These are phyloP conservation scores for Dioctria linearis DNA, from an alignment of 2,888 invertebrate genomes.

Conservation along the genomic window DNA sequence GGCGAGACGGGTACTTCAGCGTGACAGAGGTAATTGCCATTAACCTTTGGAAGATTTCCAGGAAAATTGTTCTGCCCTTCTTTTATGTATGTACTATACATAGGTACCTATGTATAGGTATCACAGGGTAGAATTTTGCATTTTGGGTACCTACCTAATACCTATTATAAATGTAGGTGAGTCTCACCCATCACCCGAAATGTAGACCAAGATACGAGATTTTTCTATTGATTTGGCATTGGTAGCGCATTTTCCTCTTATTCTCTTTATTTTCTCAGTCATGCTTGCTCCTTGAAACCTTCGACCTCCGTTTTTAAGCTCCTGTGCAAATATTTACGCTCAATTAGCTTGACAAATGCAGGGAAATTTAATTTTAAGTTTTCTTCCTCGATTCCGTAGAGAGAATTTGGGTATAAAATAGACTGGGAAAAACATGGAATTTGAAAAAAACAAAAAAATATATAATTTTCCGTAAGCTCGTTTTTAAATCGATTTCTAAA, in stretches of 20 bases:
- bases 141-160: not conserved
- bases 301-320: slow-evolving; percentile 16
- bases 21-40: slow-evolving; percentile 10
- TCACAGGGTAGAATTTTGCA: not conserved
- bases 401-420: no score
- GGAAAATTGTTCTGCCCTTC: no score
- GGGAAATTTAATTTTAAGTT: slow-evolving; percentile 30
- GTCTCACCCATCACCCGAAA: no score
- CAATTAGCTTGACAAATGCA: slow-evolving; percentile 44
- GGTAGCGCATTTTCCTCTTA: slow-evolving; percentile 1
- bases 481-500: no score
- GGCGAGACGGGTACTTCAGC: not conserved
- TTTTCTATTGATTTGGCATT: not conserved
- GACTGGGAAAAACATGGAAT: no score
- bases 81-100: not conserved
- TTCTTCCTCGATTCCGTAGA: no score
- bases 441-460: no score
- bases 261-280: not conserved
- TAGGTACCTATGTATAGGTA: not conserved
- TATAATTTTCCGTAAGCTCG: no score
- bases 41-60: not conserved
- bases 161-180: no score
- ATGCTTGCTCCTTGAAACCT: slow-evolving; percentile 10
- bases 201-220: no score
- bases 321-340: slow-evolving; percentile 38